phyloP scores from a whole-genome alignment of 2,797 vertebrate species.

The Coregonus ussuriensis region DNA sequence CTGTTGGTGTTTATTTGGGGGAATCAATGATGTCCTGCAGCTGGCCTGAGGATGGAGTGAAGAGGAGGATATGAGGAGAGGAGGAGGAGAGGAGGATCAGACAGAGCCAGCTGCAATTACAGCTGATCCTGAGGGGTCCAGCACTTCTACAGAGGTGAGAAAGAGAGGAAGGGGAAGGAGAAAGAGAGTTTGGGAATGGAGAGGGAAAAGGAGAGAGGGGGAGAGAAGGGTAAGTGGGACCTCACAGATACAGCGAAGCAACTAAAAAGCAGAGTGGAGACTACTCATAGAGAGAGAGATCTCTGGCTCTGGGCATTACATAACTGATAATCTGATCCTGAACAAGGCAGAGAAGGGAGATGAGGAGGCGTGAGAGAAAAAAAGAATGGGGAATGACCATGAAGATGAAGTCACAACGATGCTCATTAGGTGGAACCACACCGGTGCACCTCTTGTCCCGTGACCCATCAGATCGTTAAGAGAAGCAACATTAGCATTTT shows the following conservation, averaged over 20 bases:
- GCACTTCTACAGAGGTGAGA: constrained; percentile 21
- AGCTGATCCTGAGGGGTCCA: constrained; percentile 30
- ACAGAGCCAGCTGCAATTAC: constrained; percentile 44
- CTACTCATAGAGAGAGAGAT: background rate
- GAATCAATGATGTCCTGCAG: constrained; percentile 42
- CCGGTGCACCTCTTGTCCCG: background rate
- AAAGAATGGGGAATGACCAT: background rate
- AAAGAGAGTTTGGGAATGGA: background rate
- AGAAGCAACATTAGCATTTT: background rate
- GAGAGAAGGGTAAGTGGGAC: constrained; percentile 1
- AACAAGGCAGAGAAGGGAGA: background rate
- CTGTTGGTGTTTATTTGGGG: constrained; percentile 37
- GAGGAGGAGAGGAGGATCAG: constrained; percentile 27
- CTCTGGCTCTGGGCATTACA: constrained; percentile 6
- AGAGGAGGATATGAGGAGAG: constrained; percentile 23
- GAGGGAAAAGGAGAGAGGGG: constrained; percentile 3
- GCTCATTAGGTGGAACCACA: background rate
- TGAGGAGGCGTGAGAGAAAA: background rate
- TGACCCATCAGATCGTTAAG: background rate
- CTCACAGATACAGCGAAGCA: constrained; percentile 13
- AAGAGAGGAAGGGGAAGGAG: background rate
- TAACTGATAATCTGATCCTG: constrained; percentile 7
- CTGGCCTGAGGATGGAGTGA: constrained; percentile 33
- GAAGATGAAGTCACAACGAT: background rate
- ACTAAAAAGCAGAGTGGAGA: background rate